Percentiles rank a stretch among this genome's conserved stretches.
phyloP scores from a whole-genome alignment of 2,888 invertebrate species.

The Tetanocera ferruginea region DNA sequence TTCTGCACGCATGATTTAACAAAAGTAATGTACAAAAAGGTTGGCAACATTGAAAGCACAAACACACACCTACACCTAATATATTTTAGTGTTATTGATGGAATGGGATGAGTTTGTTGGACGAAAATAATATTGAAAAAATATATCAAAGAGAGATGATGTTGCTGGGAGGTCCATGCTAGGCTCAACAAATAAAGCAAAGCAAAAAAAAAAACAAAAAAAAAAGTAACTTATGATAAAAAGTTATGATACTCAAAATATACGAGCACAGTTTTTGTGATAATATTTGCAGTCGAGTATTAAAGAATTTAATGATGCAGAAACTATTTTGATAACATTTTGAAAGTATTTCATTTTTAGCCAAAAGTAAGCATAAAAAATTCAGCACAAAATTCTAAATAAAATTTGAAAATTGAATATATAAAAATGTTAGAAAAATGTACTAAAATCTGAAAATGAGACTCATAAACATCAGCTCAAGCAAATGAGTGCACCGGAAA shows the following conservation, averaged over 20 bases:
- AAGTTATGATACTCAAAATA: background rate
- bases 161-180: no score
- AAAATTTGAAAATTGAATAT: background rate
- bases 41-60: constrained; percentile 4
- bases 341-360: background rate
- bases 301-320: background rate
- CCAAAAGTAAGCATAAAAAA: background rate
- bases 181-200: no score
- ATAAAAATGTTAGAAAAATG: constrained; percentile 7
- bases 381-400: background rate
- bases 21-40: no score
- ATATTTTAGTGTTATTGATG: no score
- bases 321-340: background rate
- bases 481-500: background rate
- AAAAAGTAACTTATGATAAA: background rate
- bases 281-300: background rate
- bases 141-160: no score
- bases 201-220: background rate
- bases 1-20: background rate
- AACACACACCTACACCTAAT: background rate
- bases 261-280: background rate
- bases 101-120: no score
- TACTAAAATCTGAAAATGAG: background rate
- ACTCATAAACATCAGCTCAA: background rate
- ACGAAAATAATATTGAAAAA: no score